A percentile compares a stretch with the other conserved stretches of the same genome.
Conservation (phyloP, 92 coral and sea anemone genomes). For the Phenganax marumi region DNA sequence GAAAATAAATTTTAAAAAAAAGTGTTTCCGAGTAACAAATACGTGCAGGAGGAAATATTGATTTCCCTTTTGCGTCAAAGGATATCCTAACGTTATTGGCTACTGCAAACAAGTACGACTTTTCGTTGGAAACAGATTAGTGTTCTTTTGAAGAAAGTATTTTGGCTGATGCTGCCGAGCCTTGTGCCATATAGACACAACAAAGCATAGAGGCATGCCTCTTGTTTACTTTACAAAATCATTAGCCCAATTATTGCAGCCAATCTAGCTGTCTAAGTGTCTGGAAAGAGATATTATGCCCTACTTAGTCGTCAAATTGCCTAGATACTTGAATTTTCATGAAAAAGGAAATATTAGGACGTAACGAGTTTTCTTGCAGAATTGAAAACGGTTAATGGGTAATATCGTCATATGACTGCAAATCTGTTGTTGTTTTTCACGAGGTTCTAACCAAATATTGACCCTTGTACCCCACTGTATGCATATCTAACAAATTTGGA, state of each 20-base stretch:
- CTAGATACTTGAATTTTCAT: neutral
- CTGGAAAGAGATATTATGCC: neutral
- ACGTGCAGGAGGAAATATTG: too few relatives aligned
- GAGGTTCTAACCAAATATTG: neutral
- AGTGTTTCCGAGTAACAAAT: too few relatives aligned
- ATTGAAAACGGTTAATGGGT: neutral
- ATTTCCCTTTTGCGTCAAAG: too few relatives aligned
- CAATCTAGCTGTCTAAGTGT: neutral
- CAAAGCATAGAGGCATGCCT: neutral
- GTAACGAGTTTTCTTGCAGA: neutral
- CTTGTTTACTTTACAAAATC: slow-evolving; percentile 22
- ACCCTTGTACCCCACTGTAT: neutral
- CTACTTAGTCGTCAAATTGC: neutral
- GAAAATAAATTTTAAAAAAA: too few relatives aligned
- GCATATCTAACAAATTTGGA: neutral
- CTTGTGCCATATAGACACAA: slow-evolving; percentile 7
- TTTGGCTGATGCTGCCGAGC: neutral
- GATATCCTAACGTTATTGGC: too few relatives aligned
- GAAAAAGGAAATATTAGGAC: neutral
- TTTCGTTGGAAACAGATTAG: too few relatives aligned
- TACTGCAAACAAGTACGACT: too few relatives aligned
- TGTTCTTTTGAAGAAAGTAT: neutral
- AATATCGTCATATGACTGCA: neutral
- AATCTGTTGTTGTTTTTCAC: neutral
- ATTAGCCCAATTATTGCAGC: slow-evolving; percentile 7